A percentile compares a stretch with the other conserved stretches of the same genome.
Conservation (phyloP, 2,888 invertebrate species). For the Gibbula magus region DNA sequence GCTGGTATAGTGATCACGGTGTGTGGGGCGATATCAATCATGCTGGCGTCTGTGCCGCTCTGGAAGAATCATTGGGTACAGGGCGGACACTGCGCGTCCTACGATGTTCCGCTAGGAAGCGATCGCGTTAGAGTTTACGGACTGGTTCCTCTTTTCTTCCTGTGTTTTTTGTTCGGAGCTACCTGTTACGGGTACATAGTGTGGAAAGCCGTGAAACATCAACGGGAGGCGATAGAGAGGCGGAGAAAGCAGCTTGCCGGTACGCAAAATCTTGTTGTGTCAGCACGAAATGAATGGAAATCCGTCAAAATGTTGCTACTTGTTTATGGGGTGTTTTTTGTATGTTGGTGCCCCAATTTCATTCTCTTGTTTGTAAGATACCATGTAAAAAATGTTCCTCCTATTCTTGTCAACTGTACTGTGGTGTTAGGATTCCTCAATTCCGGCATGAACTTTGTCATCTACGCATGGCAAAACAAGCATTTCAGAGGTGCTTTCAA, state of each 20-base stretch:
- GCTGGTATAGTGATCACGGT: not conserved
- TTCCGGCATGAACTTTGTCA: conserved; percentile 2
- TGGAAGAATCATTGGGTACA: not conserved
- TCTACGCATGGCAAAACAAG: not conserved
- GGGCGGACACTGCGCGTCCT: not conserved
- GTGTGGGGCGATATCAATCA: not conserved
- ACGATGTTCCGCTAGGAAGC: not conserved
- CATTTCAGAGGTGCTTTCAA: not conserved
- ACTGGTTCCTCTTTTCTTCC: not conserved
- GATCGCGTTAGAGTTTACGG: not conserved
- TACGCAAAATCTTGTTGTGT: not conserved
- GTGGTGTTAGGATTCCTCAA: not conserved
- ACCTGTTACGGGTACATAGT: not conserved
- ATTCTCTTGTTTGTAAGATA: not conserved
- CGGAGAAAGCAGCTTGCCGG: not conserved
- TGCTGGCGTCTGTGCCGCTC: not conserved
- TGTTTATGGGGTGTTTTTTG: not conserved
- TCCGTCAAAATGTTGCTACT: not conserved
- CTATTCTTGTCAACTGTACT: not conserved
- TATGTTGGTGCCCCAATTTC: not conserved
- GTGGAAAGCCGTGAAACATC: not conserved
- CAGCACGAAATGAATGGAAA: not conserved
- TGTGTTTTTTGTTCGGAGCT: not conserved
- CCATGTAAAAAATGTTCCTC: too few relatives aligned
- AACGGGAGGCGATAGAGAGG: not conserved